Evolutionary conservation across 1,140 invertebrate genomes (phyloP).

Genomic region (Drosophila orena): DNA sequence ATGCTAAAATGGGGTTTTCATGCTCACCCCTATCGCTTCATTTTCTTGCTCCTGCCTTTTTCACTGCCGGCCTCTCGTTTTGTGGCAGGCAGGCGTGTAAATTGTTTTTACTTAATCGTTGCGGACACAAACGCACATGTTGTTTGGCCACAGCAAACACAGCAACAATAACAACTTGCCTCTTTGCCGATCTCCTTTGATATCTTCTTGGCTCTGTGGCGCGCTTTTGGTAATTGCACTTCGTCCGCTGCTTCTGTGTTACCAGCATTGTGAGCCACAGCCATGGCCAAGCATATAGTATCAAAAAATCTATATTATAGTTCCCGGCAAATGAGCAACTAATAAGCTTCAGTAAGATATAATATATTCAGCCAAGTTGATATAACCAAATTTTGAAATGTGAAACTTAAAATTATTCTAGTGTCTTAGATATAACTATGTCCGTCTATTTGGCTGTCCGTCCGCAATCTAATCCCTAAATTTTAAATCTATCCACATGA

Average conservation of each 20-base stretch:
- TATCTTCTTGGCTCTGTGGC: slow-evolving; percentile 59
- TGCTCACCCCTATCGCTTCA: slow-evolving; percentile 25
- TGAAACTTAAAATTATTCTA: too few relatives aligned
- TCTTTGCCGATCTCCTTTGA: slow-evolving; percentile 60
- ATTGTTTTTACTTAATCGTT: slow-evolving; percentile 84
- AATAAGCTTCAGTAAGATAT: too few relatives aligned
- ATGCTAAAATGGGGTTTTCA: background rate
- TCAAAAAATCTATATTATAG: too few relatives aligned
- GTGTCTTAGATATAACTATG: too few relatives aligned
- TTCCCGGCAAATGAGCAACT: too few relatives aligned
- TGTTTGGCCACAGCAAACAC: slow-evolving; percentile 50
- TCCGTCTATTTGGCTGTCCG: too few relatives aligned
- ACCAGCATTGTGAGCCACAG: slow-evolving; percentile 33
- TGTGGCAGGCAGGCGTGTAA: slow-evolving; percentile 80
- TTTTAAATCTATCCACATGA: too few relatives aligned
- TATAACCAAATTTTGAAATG: too few relatives aligned
- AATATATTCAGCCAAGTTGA: too few relatives aligned
- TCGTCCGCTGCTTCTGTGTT: slow-evolving; percentile 68
- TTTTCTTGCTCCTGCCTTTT: slow-evolving; percentile 25
- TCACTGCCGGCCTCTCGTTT: slow-evolving; percentile 15
- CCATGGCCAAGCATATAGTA: slow-evolving; percentile 1
- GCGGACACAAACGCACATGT: slow-evolving; percentile 81
- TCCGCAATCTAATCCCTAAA: too few relatives aligned
- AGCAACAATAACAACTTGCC: slow-evolving; percentile 18
- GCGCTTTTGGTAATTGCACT: slow-evolving; percentile 77